Evolutionary conservation across 2,888 invertebrate species (phyloP).

Genomic region (Arrhopalites spinosus): DNA sequence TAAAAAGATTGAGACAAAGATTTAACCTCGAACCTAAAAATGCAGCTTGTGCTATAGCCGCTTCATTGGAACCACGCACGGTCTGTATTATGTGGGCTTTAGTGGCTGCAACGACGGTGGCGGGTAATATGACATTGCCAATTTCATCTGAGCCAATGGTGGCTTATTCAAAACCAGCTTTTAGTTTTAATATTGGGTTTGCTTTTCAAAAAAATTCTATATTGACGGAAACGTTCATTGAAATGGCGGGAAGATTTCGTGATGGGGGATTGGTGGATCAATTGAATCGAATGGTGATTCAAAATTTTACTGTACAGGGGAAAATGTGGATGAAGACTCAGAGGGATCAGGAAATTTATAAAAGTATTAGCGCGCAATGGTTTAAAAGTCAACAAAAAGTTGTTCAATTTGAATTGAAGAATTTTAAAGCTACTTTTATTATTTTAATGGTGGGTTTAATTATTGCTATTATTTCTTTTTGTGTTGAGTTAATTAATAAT

Average conservation of each 20-base stretch:
- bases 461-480: too few relatives aligned
- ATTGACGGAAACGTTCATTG: constrained; percentile 11
- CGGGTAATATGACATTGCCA: constrained; percentile 16
- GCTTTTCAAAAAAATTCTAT: constrained; percentile 22
- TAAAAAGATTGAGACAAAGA: not conserved
- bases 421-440: too few relatives aligned
- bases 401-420: too few relatives aligned
- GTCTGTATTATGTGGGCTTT: constrained; percentile 19
- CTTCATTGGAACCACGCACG: not conserved
- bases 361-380: too few relatives aligned
- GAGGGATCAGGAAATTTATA: not conserved
- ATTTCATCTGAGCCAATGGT: constrained; percentile 7
- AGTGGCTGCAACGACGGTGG: not conserved
- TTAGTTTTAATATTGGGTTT: constrained; percentile 17
- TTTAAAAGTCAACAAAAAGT: too few relatives aligned
- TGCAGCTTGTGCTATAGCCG: constrained; percentile 5
- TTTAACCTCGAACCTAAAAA: not conserved
- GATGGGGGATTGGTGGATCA: constrained; percentile 8
- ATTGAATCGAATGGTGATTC: constrained; percentile 5
- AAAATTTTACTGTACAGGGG: not conserved
- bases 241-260: not conserved
- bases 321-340: constrained; percentile 20
- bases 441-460: too few relatives aligned
- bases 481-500: too few relatives aligned
- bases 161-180: not conserved